Conservation (phyloP, 2,113 vertebrate genomes). For the Aegotheles bennettii region DNA sequence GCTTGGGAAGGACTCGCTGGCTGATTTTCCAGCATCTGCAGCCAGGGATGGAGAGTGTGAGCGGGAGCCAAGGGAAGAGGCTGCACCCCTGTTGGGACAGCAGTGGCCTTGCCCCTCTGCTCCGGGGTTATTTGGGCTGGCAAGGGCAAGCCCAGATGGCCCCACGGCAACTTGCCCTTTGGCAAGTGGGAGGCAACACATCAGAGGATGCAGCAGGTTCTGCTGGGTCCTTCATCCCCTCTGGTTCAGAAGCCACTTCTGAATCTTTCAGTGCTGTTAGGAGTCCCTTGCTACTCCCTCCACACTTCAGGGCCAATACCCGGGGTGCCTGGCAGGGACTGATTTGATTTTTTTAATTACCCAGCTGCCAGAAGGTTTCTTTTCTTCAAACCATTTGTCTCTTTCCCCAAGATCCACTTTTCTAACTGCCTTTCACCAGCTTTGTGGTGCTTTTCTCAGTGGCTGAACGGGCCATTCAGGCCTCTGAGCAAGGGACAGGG, state of each 20-base stretch:
- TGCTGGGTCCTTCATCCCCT: background rate
- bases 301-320: background rate
- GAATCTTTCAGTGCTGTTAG: background rate
- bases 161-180: background rate
- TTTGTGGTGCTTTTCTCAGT: background rate
- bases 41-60: background rate
- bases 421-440: background rate
- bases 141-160: too few relatives aligned
- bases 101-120: background rate
- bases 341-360: background rate
- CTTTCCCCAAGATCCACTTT: background rate
- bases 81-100: rapidly evolving
- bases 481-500: background rate
- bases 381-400: background rate
- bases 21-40: background rate
- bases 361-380: background rate
- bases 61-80: background rate
- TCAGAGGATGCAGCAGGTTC: background rate
- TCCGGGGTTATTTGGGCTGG: background rate
- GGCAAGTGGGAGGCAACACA: rapidly evolving
- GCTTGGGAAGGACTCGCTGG: rapidly evolving
- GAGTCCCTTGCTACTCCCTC: background rate
- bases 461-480: background rate
- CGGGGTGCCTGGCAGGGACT: background rate
- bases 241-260: background rate